Evolutionary conservation across 2,797 vertebrate species (phyloP).

Genomic region (Mareca penelope): DNA sequence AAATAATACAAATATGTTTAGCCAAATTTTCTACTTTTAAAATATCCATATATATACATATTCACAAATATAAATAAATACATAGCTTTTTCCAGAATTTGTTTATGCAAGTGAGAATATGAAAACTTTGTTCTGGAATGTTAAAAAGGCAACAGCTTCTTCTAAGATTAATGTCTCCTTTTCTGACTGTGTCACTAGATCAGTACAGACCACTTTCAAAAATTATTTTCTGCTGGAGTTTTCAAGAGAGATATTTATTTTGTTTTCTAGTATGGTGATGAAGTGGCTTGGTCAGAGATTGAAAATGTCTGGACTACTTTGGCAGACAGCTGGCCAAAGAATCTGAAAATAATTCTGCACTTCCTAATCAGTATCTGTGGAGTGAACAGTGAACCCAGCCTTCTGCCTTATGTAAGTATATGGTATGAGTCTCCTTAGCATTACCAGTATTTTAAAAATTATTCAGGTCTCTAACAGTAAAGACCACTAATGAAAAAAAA

Average conservation of each 20-base stretch:
- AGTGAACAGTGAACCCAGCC: slow-evolving; percentile 97
- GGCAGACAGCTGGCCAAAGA: slow-evolving; percentile 98
- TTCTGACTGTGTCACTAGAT: neutral
- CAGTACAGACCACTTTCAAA: neutral
- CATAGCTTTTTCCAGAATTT: neutral
- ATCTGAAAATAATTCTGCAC: slow-evolving; percentile 98
- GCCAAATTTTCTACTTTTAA: neutral
- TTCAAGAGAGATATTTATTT: slow-evolving; percentile 9
- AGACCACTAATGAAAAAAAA: neutral
- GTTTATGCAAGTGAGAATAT: neutral
- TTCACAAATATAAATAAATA: neutral
- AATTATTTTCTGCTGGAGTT: neutral
- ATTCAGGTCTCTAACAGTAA: neutral
- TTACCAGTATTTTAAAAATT: neutral
- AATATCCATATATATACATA: neutral
- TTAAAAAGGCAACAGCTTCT: neutral
- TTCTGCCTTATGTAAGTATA: slow-evolving; percentile 95
- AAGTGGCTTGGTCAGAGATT: slow-evolving; percentile 98
- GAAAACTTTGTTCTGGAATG: neutral
- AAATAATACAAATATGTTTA: neutral
- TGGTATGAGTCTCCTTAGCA: neutral
- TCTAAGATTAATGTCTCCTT: neutral
- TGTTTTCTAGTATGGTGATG: slow-evolving; percentile 92
- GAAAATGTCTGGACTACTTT: slow-evolving; percentile 99
- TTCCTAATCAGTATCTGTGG: slow-evolving; percentile 98